phyloP scores from a whole-genome alignment of 2,797 vertebrate genomes.

The Tenualosa ilisha region DNA sequence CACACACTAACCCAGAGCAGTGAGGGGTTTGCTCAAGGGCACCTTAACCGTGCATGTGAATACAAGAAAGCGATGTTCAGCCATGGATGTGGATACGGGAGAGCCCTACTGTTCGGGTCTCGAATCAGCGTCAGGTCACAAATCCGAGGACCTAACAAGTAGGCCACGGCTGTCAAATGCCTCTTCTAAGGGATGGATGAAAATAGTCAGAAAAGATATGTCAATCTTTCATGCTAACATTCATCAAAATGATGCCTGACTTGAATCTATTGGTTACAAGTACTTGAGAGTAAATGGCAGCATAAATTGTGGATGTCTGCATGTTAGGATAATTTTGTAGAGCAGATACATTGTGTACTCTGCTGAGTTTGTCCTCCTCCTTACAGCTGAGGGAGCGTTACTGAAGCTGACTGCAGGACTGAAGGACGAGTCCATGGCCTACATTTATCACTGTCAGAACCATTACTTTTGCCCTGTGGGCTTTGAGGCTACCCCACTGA shows the following conservation, averaged over 20 bases:
- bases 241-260: not conserved
- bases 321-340: not conserved
- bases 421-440: constrained; percentile 93
- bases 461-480: constrained; percentile 99
- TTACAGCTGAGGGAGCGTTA: constrained; percentile 88
- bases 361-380: constrained; percentile 24
- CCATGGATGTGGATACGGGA: too few species aligned
- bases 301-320: not conserved
- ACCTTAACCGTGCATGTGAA: too few species aligned
- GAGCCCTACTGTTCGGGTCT: too few species aligned
- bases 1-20: too few species aligned
- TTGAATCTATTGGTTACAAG: not conserved
- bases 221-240: not conserved
- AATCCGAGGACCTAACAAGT: too few species aligned
- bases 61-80: too few species aligned
- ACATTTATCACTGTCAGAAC: constrained; percentile 99
- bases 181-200: not conserved
- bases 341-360: not conserved
- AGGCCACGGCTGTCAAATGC: too few species aligned
- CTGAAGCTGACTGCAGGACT: constrained; percentile 90
- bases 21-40: too few species aligned
- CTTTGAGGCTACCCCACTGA: constrained; percentile 94
- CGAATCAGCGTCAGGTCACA: too few species aligned
- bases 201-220: not conserved
- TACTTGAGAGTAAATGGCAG: not conserved